Conservation (phyloP, 2,888 invertebrate genomes). For the Tethea ocularis region DNA sequence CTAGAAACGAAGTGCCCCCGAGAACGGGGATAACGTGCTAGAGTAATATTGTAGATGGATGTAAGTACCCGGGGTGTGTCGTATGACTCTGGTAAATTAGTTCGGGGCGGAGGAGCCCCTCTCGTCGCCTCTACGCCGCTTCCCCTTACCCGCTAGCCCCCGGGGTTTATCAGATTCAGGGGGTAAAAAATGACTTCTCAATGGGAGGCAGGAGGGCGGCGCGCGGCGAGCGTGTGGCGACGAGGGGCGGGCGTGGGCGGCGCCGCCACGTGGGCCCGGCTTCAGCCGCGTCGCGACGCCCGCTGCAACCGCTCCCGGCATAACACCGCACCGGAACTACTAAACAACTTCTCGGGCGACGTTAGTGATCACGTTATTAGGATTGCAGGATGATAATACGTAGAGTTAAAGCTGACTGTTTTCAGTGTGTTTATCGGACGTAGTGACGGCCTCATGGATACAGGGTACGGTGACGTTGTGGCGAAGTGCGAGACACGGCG, state of each 20-base stretch:
- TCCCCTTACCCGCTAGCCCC: slow-evolving; percentile 47
- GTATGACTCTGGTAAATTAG: slow-evolving; percentile 82
- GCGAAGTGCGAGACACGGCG: slow-evolving; percentile 56
- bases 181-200: slow-evolving; percentile 83
- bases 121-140: slow-evolving; percentile 46
- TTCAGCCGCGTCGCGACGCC: slow-evolving; percentile 58
- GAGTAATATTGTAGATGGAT: slow-evolving; percentile 83
- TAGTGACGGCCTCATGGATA: slow-evolving; percentile 59
- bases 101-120: slow-evolving; percentile 82
- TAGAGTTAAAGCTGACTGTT: slow-evolving; percentile 46
- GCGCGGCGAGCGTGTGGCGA: slow-evolving; percentile 55
- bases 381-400: slow-evolving; percentile 53
- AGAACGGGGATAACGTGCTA: slow-evolving; percentile 80
- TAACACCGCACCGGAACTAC: slow-evolving; percentile 38
- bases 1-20: slow-evolving; percentile 76
- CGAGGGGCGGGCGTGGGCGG: slow-evolving; percentile 77
- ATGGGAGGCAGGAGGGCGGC: slow-evolving; percentile 78
- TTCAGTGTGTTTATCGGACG: slow-evolving; percentile 54
- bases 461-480: slow-evolving; percentile 58
- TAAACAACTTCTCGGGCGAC: slow-evolving; percentile 51
- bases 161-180: slow-evolving; percentile 82
- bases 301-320: slow-evolving; percentile 51
- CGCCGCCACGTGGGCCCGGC: slow-evolving; percentile 73
- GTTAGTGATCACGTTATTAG: slow-evolving; percentile 36
- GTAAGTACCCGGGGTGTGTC: slow-evolving; percentile 83